phyloP scores from a whole-genome alignment of 2,113 vertebrate species.

The Chrysemys picta region DNA sequence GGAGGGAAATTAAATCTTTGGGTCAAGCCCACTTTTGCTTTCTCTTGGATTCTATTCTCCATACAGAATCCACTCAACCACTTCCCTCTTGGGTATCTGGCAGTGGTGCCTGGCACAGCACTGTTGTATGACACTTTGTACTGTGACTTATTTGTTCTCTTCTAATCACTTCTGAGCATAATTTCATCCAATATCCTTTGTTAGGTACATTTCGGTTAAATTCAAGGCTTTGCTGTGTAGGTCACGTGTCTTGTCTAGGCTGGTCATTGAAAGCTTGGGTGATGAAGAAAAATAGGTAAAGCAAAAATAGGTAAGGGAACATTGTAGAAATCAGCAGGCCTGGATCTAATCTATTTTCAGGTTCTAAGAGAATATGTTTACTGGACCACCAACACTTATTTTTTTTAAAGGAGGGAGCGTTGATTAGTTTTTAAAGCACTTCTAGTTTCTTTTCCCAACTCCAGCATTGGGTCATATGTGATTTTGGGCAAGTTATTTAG shows the following conservation, averaged over 20 bases:
- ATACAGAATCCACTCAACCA: not conserved
- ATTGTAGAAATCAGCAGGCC: not conserved
- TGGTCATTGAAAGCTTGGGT: not conserved
- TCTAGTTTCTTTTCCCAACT: not conserved
- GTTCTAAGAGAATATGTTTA: not conserved
- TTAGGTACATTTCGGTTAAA: not conserved
- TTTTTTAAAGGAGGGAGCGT: not conserved
- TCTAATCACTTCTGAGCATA: not conserved
- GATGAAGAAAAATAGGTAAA: not conserved
- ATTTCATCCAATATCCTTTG: not conserved
- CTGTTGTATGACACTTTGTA: not conserved
- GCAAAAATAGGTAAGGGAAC: not conserved
- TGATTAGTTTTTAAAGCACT: not conserved
- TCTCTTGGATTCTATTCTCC: not conserved
- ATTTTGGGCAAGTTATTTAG: not conserved
- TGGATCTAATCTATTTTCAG: not conserved
- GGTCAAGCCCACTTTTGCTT: not conserved
- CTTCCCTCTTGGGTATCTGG: not conserved
- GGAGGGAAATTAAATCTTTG: not conserved
- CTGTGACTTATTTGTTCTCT: not conserved
- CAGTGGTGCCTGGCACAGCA: not conserved
- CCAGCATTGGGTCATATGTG: not conserved
- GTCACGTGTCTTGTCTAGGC: not conserved
- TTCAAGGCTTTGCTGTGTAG: not conserved
- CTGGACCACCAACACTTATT: not conserved